phyloP scores from a whole-genome alignment of 1,140 invertebrate species.

The Leptinotarsa texana region DNA sequence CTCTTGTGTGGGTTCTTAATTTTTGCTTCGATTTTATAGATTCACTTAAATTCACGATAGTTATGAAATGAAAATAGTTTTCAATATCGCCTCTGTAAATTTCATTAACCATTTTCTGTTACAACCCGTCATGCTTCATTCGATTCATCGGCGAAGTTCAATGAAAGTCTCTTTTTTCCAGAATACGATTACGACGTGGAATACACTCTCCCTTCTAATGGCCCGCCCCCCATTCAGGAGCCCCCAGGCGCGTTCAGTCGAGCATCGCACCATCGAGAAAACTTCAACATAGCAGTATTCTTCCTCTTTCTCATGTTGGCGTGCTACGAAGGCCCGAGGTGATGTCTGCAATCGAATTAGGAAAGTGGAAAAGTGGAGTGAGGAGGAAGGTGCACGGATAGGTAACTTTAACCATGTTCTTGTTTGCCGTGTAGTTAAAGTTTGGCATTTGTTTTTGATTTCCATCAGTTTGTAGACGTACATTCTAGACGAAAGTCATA shows the following conservation, averaged over 20 bases:
- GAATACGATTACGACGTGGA: slow-evolving; percentile 52
- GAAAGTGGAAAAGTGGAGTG: slow-evolving; percentile 18
- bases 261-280: slow-evolving; percentile 22
- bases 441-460: slow-evolving; percentile 12
- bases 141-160: no score
- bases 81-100: no score
- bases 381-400: slow-evolving; percentile 7
- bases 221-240: slow-evolving; percentile 49
- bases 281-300: not conserved
- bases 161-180: not conserved
- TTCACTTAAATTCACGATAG: no score
- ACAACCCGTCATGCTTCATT: no score
- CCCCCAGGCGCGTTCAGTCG: slow-evolving; percentile 49
- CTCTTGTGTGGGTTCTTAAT: no score
- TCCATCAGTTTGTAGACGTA: not conserved
- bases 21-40: no score
- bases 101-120: no score
- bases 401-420: not conserved
- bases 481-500: no score
- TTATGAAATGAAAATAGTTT: no score
- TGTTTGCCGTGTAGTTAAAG: not conserved
- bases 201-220: slow-evolving; percentile 51
- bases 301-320: slow-evolving; percentile 14
- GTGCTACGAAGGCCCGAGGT: slow-evolving; percentile 17
- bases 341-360: slow-evolving; percentile 31